Evolutionary conservation across 1,140 invertebrate genomes (phyloP), one percentile per base, ranked within the genome.

Genomic region (Bacillus rossius): DNA sequence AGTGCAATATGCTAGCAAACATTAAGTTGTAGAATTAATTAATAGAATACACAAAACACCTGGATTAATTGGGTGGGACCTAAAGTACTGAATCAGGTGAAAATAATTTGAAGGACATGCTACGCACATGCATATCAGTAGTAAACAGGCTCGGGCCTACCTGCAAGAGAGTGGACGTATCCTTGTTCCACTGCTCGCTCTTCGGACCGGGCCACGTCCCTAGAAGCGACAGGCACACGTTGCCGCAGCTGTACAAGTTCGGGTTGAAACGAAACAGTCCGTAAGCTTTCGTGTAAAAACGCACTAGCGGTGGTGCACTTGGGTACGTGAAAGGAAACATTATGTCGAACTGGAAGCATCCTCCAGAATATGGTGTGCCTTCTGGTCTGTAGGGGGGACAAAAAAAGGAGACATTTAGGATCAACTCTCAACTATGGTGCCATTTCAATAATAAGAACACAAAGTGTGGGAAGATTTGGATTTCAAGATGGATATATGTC

Each of bases 171-270:
- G 80, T 84, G 14, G 81, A 83, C 13, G 81, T 82, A 37, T 29
- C 38, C 55, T 80, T 75, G 68, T 82, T 83, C 83, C 83, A 85
- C 67, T 83, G 82, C 63, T 85, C 83, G 61, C 85, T 84, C 45
- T 82, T 82, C 59, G 82, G 64, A 1, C 83, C 84, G 66, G 84
- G 82, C 84, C 84, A 85, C 1, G 83, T 85, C 61, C 82, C 83
- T n/a, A 84, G 67, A 53, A 84, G 75, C 65, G 79, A 81, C 23
- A 84, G 71, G 65, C 82, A 84, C 22, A 84, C 82, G 71, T 81
- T 83, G 16, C 82, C 82, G 68, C 81, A 79, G 66, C 81, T 77
- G 65, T 84, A 84, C 17, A 84, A 67, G 70, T 84, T 84, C n/a
- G 82, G 82, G 66, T 84, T 84, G 66, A 84, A 84, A 52, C 82